These are phyloP conservation scores for Drosophila mimetica DNA, from an alignment of 2,888 invertebrate species.

Conservation along the genomic window DNA sequence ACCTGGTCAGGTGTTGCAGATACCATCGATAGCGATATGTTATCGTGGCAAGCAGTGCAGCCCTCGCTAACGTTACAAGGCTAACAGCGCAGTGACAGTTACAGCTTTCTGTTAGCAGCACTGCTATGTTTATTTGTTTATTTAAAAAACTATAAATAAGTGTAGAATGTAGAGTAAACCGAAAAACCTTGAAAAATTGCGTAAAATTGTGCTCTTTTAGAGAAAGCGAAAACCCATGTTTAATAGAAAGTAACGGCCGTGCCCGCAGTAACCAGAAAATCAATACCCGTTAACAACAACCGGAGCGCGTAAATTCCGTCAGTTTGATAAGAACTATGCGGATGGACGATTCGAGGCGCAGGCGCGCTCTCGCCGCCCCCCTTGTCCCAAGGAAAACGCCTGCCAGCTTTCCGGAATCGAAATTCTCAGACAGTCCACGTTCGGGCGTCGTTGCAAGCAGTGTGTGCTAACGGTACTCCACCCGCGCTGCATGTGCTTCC, in stretches of 20 bases:
- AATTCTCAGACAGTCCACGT: slow-evolving; percentile 63
- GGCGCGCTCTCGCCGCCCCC: slow-evolving; percentile 53
- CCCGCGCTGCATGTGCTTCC: slow-evolving; percentile 66
- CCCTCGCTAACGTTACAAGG: not conserved
- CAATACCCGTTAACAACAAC: slow-evolving; percentile 60
- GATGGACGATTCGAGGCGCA: slow-evolving; percentile 32
- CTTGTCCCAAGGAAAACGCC: not conserved
- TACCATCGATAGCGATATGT: not conserved
- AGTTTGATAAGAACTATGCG: slow-evolving; percentile 71
- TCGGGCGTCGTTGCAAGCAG: slow-evolving; percentile 72
- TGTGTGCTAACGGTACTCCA: slow-evolving; percentile 54
- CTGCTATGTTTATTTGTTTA: slow-evolving; percentile 7
- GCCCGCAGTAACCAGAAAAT: slow-evolving; percentile 48
- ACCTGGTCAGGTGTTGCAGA: slow-evolving; percentile 13
- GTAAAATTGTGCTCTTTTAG: not conserved
- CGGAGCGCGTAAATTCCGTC: slow-evolving; percentile 76
- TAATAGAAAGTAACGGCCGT: not conserved
- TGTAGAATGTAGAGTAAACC: not conserved
- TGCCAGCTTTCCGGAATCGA: slow-evolving; percentile 18
- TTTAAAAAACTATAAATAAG: slow-evolving; percentile 1
- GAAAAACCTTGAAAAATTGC: not conserved
- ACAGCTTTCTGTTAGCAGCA: slow-evolving; percentile 5
- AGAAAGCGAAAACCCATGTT: not conserved
- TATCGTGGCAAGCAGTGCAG: slow-evolving; percentile 15
- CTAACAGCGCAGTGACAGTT: not conserved